phyloP scores from a whole-genome alignment of 2,797 vertebrate genomes.

The Gouania willdenowi region DNA sequence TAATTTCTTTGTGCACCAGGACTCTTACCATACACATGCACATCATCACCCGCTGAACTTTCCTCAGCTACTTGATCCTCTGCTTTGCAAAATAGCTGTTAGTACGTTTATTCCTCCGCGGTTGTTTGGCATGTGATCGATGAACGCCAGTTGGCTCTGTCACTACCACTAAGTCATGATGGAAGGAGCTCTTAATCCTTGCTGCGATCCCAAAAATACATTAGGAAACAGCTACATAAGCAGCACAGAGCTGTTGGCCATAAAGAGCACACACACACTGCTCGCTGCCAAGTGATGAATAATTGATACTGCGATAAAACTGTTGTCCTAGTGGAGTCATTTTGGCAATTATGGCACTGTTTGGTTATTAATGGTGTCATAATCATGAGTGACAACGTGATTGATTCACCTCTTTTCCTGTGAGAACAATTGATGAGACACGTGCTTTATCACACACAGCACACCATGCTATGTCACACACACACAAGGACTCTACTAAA shows the following conservation, averaged over 20 bases:
- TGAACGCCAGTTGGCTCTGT: constrained; percentile 44
- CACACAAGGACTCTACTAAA: constrained; percentile 26
- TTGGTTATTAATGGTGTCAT: constrained; percentile 53
- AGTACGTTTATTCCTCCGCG: constrained; percentile 21
- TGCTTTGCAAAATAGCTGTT: constrained; percentile 18
- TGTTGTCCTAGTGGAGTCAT: constrained; percentile 44
- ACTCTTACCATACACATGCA: neutral
- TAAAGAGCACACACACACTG: constrained; percentile 32
- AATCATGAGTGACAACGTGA: constrained; percentile 56
- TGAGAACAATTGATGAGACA: constrained; percentile 30
- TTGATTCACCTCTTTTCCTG: constrained; percentile 46
- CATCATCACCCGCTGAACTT: constrained; percentile 10
- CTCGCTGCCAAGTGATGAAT: constrained; percentile 42
- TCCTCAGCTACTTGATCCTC: constrained; percentile 6
- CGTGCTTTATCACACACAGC: constrained; percentile 23
- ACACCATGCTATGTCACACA: constrained; percentile 8
- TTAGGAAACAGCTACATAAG: constrained; percentile 28
- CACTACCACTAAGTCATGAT: constrained; percentile 36
- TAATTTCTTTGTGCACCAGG: neutral
- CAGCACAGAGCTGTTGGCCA: constrained; percentile 17
- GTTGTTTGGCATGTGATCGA: constrained; percentile 24
- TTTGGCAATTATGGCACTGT: constrained; percentile 24
- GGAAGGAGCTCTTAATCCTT: constrained; percentile 30
- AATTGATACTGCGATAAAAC: constrained; percentile 59
- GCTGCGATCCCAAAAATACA: constrained; percentile 38